A percentile compares a stretch with the other conserved stretches of the same genome.
These are phyloP conservation scores for Dipodomys spectabilis DNA, from an alignment of 2,113 vertebrate genomes.

Conservation along the genomic window DNA sequence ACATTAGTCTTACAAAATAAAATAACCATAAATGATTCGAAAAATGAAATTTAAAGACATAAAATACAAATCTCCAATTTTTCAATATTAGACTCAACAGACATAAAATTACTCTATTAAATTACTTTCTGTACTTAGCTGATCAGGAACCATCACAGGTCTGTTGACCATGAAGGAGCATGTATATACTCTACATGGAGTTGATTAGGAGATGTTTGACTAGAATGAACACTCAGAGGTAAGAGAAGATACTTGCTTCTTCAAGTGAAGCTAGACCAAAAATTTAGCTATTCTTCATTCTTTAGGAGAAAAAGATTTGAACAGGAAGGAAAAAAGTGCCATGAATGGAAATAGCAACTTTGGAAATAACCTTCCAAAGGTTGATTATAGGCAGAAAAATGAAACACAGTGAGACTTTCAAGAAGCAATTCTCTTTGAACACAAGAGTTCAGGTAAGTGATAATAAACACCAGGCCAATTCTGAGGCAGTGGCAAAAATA, in stretches of 20 bases:
- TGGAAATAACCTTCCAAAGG: slow-evolving; percentile 30
- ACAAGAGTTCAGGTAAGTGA: not conserved
- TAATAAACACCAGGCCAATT: not conserved
- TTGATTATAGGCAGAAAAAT: not conserved
- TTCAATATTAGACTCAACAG: not conserved
- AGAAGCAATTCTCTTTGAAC: not conserved
- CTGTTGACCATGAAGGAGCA: not conserved
- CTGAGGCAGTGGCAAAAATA: not conserved
- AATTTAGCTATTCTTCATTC: slow-evolving; percentile 15
- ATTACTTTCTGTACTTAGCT: not conserved
- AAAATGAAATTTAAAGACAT: slow-evolving; percentile 32
- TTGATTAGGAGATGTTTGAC: not conserved
- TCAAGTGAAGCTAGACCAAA: not conserved
- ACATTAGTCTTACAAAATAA: slow-evolving; percentile 37
- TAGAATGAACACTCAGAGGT: not conserved
- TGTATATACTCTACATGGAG: not conserved
- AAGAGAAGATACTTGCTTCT: not conserved
- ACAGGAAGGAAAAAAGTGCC: not conserved
- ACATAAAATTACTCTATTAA: not conserved
- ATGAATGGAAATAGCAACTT: not conserved
- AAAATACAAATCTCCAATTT: not conserved
- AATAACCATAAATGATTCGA: slow-evolving; percentile 19
- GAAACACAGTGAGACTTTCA: not conserved
- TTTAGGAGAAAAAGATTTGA: not conserved
- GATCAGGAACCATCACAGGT: not conserved